Percentiles rank a stretch among this genome's conserved stretches.
These are phyloP conservation scores for Sander vitreus DNA, from an alignment of 2,113 vertebrate genomes.

Conservation along the genomic window DNA sequence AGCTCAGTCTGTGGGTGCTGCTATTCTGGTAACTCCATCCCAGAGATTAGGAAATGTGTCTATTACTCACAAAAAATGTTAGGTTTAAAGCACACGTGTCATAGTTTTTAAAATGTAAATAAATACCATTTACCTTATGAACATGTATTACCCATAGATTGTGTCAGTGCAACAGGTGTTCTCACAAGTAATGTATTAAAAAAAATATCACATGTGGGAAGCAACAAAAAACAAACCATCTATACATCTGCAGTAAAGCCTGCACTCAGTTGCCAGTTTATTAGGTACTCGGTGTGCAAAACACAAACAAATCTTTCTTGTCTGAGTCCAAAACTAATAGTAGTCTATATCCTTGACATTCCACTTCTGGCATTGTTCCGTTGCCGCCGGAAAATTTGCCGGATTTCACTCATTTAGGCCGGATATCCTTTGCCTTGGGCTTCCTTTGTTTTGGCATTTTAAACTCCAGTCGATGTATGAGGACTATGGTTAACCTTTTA, in stretches of 20 bases:
- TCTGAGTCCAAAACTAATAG: too few species aligned
- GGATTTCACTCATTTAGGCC: too few species aligned
- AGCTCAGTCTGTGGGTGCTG: not conserved
- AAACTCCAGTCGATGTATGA: too few species aligned
- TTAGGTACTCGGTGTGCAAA: not conserved
- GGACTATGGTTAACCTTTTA: too few species aligned
- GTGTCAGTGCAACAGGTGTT: not conserved
- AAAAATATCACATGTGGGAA: not conserved
- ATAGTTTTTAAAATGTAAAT: not conserved
- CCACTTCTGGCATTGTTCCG: too few species aligned
- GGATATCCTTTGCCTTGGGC: too few species aligned
- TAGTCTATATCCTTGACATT: too few species aligned
- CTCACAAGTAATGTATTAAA: not conserved
- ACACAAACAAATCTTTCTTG: not conserved
- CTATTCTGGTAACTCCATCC: conserved; percentile 2
- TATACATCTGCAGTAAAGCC: not conserved
- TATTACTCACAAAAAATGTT: not conserved
- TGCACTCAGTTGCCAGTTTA: not conserved
- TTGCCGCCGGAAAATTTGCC: too few species aligned
- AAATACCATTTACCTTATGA: not conserved
- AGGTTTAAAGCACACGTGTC: not conserved
- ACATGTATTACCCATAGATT: not conserved
- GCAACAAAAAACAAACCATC: not conserved
- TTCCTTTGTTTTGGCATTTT: too few species aligned
- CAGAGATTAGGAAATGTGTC: not conserved